These are phyloP conservation scores for Solea solea DNA, from an alignment of 2,113 vertebrate genomes.

Conservation along the genomic window DNA sequence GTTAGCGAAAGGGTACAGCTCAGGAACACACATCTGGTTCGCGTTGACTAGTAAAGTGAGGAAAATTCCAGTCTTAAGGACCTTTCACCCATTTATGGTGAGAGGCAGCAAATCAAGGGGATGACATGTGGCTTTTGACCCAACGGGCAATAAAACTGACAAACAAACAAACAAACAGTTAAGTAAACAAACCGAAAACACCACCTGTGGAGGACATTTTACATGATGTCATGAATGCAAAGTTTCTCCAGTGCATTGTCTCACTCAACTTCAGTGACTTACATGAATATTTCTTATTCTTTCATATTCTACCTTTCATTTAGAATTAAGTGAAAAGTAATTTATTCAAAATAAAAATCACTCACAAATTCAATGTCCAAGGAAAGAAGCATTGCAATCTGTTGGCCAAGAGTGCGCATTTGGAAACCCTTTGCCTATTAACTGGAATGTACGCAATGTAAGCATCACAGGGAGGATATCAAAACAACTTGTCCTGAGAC, in stretches of 20 bases:
- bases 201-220: conserved; percentile 21
- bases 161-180: conserved; percentile 16
- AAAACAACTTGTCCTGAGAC: conserved; percentile 21
- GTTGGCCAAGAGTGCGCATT: conserved; percentile 27
- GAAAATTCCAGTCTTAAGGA: conserved; percentile 74
- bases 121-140: conserved; percentile 22
- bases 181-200: conserved; percentile 31
- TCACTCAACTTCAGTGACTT: background rate
- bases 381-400: background rate
- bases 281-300: background rate
- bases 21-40: conserved; percentile 80
- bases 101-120: conserved; percentile 54
- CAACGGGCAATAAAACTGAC: background rate
- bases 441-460: conserved; percentile 49
- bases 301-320: background rate
- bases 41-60: conserved; percentile 65
- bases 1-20: conserved; percentile 50
- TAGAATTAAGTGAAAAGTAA: no score
- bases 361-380: background rate
- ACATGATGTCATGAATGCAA: conserved; percentile 8
- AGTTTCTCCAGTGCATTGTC: background rate
- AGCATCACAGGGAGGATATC: conserved; percentile 33
- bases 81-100: conserved; percentile 83
- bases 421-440: conserved; percentile 14
- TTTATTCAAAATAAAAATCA: no score